Percentiles rank a stretch among this genome's conserved stretches.
phyloP scores from a whole-genome alignment of 1,140 invertebrate genomes.

The Sarcophaga bullata region DNA sequence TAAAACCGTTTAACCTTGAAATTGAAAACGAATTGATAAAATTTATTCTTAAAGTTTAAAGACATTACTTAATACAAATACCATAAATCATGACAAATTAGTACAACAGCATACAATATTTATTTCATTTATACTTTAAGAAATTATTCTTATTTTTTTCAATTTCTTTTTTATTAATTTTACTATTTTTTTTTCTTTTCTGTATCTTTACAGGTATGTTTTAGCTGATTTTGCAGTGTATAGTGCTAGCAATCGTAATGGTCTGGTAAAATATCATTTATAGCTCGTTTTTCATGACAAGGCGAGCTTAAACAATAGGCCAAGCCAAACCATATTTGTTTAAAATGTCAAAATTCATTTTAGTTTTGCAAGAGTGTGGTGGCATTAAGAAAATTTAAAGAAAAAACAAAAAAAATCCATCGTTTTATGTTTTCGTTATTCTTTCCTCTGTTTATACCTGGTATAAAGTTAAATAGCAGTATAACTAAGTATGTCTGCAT shows the following conservation, averaged over 20 bases:
- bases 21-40: conserved; percentile 1
- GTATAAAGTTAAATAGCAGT: too few species aligned
- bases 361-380: neutral
- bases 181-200: neutral
- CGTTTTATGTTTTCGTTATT: too few species aligned
- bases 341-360: conserved; percentile 9
- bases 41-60: neutral
- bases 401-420: neutral
- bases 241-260: too few species aligned
- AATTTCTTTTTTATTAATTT: neutral
- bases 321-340: neutral
- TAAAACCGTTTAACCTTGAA: conserved; percentile 23
- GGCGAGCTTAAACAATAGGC: neutral
- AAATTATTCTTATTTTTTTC: neutral
- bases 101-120: too few species aligned
- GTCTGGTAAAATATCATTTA: neutral
- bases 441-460: too few species aligned
- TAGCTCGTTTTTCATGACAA: neutral
- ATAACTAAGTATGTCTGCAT: too few species aligned
- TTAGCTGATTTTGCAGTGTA: neutral
- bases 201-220: conserved; percentile 22
- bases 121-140: too few species aligned
- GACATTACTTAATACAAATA: neutral
- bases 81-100: conserved; percentile 27
- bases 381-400: neutral